Conservation (phyloP, 2,797 vertebrate genomes). For the Philypnodon macrostomus region DNA sequence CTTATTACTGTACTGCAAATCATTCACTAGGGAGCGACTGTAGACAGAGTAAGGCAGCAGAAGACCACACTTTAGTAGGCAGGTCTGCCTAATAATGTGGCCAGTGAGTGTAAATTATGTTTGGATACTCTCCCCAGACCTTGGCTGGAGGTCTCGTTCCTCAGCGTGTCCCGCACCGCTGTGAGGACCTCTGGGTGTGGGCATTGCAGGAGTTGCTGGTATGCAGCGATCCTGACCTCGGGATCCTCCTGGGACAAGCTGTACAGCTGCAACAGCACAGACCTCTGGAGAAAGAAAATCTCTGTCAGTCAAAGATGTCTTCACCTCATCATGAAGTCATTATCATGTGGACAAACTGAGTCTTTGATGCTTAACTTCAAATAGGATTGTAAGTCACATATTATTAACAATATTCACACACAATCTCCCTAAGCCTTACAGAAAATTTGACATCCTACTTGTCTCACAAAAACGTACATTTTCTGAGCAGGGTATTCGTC, state of each 20-base stretch:
- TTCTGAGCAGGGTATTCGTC: constrained; percentile 79
- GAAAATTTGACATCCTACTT: neutral
- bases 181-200: constrained; percentile 76
- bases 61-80: too few species aligned
- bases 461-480: constrained; percentile 69
- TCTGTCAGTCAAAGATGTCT: constrained; percentile 47
- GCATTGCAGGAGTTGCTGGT: constrained; percentile 85
- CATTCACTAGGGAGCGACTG: too few species aligned
- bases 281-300: constrained; percentile 72
- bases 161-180: constrained; percentile 75
- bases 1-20: too few species aligned
- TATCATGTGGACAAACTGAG: neutral
- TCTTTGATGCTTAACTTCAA: neutral
- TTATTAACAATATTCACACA: too few species aligned
- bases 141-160: constrained; percentile 83
- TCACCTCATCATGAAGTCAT: constrained; percentile 35
- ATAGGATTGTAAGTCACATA: neutral
- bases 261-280: constrained; percentile 77
- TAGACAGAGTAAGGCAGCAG: too few species aligned
- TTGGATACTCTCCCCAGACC: constrained; percentile 69
- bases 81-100: too few species aligned
- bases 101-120: too few species aligned
- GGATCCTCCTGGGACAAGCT: constrained; percentile 75
- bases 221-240: constrained; percentile 86
- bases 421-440: neutral